Percentiles rank a stretch among this genome's conserved stretches.
These are phyloP conservation scores for Drosophila pruinosa DNA, from an alignment of 1,140 invertebrate species.

Conservation along the genomic window DNA sequence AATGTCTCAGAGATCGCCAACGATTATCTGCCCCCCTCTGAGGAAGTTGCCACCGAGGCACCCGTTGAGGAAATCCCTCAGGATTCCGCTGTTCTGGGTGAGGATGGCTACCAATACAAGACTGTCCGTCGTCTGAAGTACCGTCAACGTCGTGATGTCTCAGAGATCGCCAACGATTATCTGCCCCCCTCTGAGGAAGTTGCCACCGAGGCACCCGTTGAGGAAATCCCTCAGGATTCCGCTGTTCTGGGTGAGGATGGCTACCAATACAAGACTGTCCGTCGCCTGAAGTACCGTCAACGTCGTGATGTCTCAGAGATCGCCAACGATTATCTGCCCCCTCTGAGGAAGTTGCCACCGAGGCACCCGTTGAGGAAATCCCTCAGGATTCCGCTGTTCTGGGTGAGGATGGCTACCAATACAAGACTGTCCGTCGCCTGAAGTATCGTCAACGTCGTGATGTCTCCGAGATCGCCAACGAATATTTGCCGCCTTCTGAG, in stretches of 20 bases:
- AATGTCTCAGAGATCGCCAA: conserved; percentile 61
- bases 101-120: conserved; percentile 67
- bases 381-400: conserved; percentile 36
- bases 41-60: conserved; percentile 42
- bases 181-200: conserved; percentile 51
- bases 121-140: conserved; percentile 58
- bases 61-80: conserved; percentile 29
- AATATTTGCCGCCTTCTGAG: conserved; percentile 44
- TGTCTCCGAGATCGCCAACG: conserved; percentile 43
- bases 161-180: conserved; percentile 57
- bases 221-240: conserved; percentile 35
- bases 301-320: conserved; percentile 64
- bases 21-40: conserved; percentile 52
- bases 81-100: conserved; percentile 47
- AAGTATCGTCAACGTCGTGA: conserved; percentile 60
- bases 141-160: conserved; percentile 67
- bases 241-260: conserved; percentile 52
- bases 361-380: conserved; percentile 20
- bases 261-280: conserved; percentile 64
- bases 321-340: conserved; percentile 54
- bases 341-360: conserved; percentile 27
- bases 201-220: conserved; percentile 3
- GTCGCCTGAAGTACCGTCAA: conserved; percentile 57
- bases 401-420: conserved; percentile 53
- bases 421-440: conserved; percentile 60